These are phyloP conservation scores for Canis aureus DNA, from an alignment of 2,113 vertebrate species.

Conservation along the genomic window DNA sequence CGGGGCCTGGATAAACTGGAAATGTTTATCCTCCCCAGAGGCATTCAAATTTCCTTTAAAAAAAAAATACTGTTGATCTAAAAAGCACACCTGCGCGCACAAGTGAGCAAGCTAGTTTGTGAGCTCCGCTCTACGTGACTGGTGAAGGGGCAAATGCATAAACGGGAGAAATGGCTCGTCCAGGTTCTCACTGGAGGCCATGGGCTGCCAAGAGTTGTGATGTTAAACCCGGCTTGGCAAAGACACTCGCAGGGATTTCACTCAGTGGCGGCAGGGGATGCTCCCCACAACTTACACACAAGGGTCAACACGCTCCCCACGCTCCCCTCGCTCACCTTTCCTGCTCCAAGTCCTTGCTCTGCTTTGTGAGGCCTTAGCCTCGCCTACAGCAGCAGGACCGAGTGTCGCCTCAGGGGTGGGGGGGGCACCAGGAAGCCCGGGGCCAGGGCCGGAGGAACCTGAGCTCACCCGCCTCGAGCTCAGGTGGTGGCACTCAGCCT, in stretches of 20 bases:
- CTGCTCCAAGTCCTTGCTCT: neutral
- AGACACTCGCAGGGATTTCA: neutral
- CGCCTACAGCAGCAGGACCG: accelerated
- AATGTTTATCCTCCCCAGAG: neutral
- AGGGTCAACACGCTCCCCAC: neutral
- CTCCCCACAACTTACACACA: neutral
- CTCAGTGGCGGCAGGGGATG: neutral
- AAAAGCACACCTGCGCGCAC: neutral
- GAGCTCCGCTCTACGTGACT: neutral
- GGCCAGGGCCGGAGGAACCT: neutral
- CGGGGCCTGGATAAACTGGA: neutral
- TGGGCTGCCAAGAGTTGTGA: neutral
- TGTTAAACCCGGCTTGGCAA: neutral
- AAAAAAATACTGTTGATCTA: neutral
- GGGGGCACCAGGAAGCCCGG: neutral
- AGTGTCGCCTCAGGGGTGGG: neutral
- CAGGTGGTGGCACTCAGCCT: neutral
- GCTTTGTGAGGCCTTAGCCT: neutral
- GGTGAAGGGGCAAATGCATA: neutral
- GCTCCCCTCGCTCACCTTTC: neutral
- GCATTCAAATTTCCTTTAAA: neutral
- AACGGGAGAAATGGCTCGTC: neutral
- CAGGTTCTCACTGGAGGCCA: neutral
- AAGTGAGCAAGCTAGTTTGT: neutral
- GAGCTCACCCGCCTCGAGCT: neutral